phyloP scores from a whole-genome alignment of 2,113 vertebrate genomes.

The Tor tambroides region DNA sequence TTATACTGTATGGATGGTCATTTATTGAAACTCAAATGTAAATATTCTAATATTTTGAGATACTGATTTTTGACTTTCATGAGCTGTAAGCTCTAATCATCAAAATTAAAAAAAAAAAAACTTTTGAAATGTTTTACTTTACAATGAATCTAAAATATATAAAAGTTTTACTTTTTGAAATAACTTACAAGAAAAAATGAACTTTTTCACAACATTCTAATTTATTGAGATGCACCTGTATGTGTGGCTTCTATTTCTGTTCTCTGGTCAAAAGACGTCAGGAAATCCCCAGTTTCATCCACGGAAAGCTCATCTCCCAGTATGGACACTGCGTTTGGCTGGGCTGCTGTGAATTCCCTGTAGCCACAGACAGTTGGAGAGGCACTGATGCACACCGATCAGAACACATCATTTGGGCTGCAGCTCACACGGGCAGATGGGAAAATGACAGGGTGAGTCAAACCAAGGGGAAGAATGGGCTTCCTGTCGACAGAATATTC shows the following conservation, averaged over 20 bases:
- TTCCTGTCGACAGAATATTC: constrained; percentile 51
- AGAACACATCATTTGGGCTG: constrained; percentile 45
- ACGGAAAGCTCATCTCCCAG: constrained; percentile 55
- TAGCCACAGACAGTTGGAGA: constrained; percentile 56
- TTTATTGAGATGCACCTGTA: too few relatives aligned
- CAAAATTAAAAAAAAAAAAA: too few relatives aligned
- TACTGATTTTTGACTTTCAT: too few relatives aligned
- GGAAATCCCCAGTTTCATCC: constrained; percentile 61
- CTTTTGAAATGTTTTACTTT: too few relatives aligned
- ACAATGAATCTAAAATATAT: too few relatives aligned
- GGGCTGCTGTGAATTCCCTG: constrained; percentile 48
- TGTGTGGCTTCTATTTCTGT: constrained; percentile 36
- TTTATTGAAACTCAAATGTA: too few relatives aligned
- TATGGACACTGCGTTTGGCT: constrained; percentile 55
- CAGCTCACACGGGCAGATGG: constrained; percentile 49
- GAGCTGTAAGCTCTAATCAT: too few relatives aligned
- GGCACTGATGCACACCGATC: constrained; percentile 54
- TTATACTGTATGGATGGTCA: too few relatives aligned
- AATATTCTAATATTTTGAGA: too few relatives aligned
- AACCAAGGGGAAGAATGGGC: constrained; percentile 56
- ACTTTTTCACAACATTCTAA: too few relatives aligned
- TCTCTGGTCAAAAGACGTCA: constrained; percentile 48
- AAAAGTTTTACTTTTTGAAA: too few relatives aligned
- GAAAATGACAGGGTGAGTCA: constrained; percentile 56
- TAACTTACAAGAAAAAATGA: too few relatives aligned